Evolutionary conservation across 2,113 vertebrate species (phyloP), one percentile per base, ranked within the genome.

Genomic region (Nothocercus julius): DNA sequence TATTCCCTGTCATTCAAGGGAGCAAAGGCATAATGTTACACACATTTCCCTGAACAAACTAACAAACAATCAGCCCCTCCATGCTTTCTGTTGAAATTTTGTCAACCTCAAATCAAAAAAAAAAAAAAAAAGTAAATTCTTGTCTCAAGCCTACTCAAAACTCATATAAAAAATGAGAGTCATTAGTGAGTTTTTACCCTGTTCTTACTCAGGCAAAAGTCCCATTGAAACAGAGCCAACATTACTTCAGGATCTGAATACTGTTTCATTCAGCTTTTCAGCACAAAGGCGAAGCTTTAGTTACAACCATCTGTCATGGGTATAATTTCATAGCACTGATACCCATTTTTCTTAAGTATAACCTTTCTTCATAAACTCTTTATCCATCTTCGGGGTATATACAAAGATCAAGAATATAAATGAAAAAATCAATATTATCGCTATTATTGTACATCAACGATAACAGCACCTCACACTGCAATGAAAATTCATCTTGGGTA

Each of bases 181-280:
- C 88, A 95, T 96, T 96, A 96, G 93, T 92, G 92, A 92, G 83
- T 92, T 95, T 94, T 96, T 93, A 96, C 90, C 90, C 94, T 95
- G 88, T 94, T 96, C 88, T 90, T 97, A 96, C 90, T 96, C 92
- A 96, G 88, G 92, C 93, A 96, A 96, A 97, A 96, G 80, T 91
- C 90, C 92, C 94, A 93, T 44, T 97, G 95, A 96, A 95, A 94
- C 90, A 80, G 93, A 96, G 94, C 94, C 94, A 97, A 96, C 85
- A 93, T 93, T 95, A 96, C 95, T 94, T 97, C 95, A 95, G 94
- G 93, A 96, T 96, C 77, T 96, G 95, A 96, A 95, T 93, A 95
- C 96, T 96, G 95, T 96, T 97, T 95, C 95, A 96, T 96, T 97
- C 95, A 97, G 95, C 90, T 97, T 97, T 96, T 96, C 95, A 96